A percentile compares a stretch with the other conserved stretches of the same genome.
Conservation (phyloP, 2,888 invertebrate species). For the Cabera pusaria region DNA sequence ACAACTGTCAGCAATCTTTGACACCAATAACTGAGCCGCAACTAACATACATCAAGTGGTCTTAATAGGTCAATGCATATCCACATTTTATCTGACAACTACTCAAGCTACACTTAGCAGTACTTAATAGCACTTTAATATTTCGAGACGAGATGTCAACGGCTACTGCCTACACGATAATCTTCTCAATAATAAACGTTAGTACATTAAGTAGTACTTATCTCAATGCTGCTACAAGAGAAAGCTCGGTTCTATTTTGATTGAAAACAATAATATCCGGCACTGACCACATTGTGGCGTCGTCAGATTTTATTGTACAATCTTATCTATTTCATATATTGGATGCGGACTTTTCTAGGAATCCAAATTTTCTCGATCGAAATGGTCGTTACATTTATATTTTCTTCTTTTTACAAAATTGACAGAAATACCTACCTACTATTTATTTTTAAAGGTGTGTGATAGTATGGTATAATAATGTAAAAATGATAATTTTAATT, state of each 20-base stretch:
- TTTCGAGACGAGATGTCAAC: conserved; percentile 40
- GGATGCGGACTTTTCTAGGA: no score
- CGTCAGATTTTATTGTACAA: conserved; percentile 20
- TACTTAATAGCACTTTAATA: conserved; percentile 25
- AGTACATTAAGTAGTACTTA: conserved; percentile 30
- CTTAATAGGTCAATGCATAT: conserved; percentile 32
- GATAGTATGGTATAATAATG: no score
- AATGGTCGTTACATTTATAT: no score
- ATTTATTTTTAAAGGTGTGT: no score
- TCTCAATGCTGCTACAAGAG: conserved; percentile 24
- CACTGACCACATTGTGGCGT: conserved; percentile 7
- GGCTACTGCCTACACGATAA: conserved; percentile 54
- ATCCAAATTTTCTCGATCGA: no score
- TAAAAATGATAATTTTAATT: no score
- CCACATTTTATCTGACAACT: conserved; percentile 25
- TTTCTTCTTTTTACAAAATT: no score
- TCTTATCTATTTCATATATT: conserved; percentile 31
- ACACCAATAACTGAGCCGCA: conserved; percentile 10
- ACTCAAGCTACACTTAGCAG: conserved; percentile 27
- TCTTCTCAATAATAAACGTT: conserved; percentile 31
- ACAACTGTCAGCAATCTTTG: conserved; percentile 8
- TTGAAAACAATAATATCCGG: conserved; percentile 28
- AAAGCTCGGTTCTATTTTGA: conserved; percentile 28
- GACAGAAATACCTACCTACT: no score
- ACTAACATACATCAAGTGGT: conserved; percentile 22